Evolutionary conservation across 64 coral and sea anemone genomes (phyloP), one percentile per base, ranked within the genome.

Genomic region (Montipora cactus): DNA sequence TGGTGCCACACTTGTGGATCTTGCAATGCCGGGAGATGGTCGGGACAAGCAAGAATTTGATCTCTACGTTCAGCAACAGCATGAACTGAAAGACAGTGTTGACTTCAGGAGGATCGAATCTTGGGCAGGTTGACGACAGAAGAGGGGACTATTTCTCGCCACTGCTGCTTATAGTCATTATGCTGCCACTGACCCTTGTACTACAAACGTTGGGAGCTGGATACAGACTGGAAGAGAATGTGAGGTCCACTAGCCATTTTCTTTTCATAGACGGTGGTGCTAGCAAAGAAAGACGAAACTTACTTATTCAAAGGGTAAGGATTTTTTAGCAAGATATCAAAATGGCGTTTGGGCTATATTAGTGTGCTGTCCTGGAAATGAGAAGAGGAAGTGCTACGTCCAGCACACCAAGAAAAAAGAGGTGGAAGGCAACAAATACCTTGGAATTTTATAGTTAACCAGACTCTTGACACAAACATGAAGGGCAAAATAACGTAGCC

Each of bases 401-500:
- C 53, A 68, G 21, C 81, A 67, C 67, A 66, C 50, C 47, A 15
- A 1, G 15, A 47, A 80, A 80, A 53, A 50, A 47, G 78, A 80
- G 47, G 44, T 7, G 44, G 59, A 85, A 68, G 81, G 55, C 59
- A 46, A 85, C 59, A 85, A 85, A 85, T 85, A 68, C 81, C 61
- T 66, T 13, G 61, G 61, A 8, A 16, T 66, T 66, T 66, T 66
- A 16, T 14, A 66, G 61, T 84, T 64, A 46, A 79, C 51, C 77
- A 80, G 61, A 13, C 5, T 66, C 61, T 66, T 14, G 15, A 66
- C 61, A 66, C 61, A 8, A 66, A 66, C 9, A 11, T 11, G 61
- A 66, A 66, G 15, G 61, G 11, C 15, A 66, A 66, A 3, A 66
- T 66, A 66, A 66, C 61, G 15, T 66, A 8, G 9, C 7, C 9